A percentile compares a stretch with the other conserved stretches of the same genome.
phyloP scores from a whole-genome alignment of 2,113 vertebrate genomes.

The Bubalus kerabau region DNA sequence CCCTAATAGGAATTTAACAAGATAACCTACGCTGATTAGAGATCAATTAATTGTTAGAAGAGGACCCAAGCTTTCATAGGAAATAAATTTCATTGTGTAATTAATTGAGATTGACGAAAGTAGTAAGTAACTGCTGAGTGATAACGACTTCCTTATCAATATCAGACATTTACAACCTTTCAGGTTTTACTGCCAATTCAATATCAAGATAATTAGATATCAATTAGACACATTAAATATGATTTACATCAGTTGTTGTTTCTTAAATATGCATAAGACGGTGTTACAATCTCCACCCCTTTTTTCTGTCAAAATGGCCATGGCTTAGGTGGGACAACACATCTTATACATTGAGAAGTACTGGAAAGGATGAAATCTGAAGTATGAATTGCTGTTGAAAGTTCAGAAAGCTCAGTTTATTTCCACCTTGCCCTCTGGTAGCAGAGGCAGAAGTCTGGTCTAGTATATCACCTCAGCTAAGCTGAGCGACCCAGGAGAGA shows the following conservation, averaged over 20 bases:
- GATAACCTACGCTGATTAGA: conserved; percentile 41
- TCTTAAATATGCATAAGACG: neutral
- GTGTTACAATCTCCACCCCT: fast-evolving
- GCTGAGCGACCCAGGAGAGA: neutral
- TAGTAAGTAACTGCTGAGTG: neutral
- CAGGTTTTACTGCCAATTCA: conserved; percentile 60
- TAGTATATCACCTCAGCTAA: neutral
- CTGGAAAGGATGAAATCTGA: neutral
- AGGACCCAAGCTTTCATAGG: conserved; percentile 37
- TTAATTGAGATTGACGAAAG: conserved; percentile 39
- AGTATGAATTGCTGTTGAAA: neutral
- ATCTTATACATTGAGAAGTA: no score
- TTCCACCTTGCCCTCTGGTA: neutral
- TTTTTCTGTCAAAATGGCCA: neutral
- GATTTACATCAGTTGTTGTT: conserved; percentile 32
- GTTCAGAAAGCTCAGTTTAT: neutral
- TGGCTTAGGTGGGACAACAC: neutral
- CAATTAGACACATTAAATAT: conserved; percentile 28
- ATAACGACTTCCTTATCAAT: conserved; percentile 54
- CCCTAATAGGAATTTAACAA: conserved; percentile 38
- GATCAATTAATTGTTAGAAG: conserved; percentile 46
- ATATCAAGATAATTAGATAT: conserved; percentile 43
- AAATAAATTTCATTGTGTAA: conserved; percentile 43
- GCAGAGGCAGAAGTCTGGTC: neutral
- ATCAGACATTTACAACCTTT: conserved; percentile 45